These are phyloP conservation scores for Manis javanica DNA, from an alignment of 2,797 vertebrate genomes.

Conservation along the genomic window DNA sequence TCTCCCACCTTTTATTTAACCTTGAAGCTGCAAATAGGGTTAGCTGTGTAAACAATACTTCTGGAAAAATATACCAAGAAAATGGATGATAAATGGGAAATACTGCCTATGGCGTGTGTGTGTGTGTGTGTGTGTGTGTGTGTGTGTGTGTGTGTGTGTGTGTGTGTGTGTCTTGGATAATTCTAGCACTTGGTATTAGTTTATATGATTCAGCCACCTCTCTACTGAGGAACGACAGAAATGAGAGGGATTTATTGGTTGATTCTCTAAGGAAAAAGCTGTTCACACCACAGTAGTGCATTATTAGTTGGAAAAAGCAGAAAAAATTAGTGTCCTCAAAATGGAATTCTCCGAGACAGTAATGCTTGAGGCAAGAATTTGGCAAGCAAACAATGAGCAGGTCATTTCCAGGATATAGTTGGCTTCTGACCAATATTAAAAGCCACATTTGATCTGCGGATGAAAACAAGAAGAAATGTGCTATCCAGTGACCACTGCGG, in stretches of 20 bases:
- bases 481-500: constrained; percentile 12
- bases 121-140: too few relatives aligned
- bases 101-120: background rate
- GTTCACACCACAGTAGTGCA: background rate
- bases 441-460: constrained; percentile 32
- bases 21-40: background rate
- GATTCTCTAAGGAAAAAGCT: constrained; percentile 26
- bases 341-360: constrained; percentile 18
- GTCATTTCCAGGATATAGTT: constrained; percentile 55
- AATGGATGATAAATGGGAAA: background rate
- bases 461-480: constrained; percentile 27
- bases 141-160: too few relatives aligned
- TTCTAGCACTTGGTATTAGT: background rate
- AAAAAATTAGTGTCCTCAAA: background rate
- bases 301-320: background rate
- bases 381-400: constrained; percentile 50
- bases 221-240: background rate
- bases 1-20: constrained; percentile 22
- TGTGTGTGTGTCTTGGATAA: too few relatives aligned
- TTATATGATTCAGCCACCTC: background rate
- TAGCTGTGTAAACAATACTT: constrained; percentile 1
- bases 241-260: background rate
- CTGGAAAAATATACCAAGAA: constrained; percentile 29
- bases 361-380: constrained; percentile 21
- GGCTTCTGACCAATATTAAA: constrained; percentile 52